These are phyloP conservation scores for Misgurnus anguillicaudatus DNA, from an alignment of 2,113 vertebrate genomes.

Conservation along the genomic window DNA sequence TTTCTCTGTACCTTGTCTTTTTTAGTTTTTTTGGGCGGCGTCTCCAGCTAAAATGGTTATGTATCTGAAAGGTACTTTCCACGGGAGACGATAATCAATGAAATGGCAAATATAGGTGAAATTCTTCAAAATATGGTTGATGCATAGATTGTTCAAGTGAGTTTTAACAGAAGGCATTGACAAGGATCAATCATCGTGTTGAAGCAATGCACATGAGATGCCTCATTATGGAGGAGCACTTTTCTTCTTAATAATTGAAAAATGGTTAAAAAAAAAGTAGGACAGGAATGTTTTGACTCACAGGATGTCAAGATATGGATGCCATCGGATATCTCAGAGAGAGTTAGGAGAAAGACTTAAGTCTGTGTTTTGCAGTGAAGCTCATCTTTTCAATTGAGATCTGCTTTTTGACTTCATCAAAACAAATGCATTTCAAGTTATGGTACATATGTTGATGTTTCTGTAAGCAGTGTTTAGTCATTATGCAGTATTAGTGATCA, in stretches of 20 bases:
- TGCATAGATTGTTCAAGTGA: slow-evolving; percentile 72
- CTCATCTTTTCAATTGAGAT: slow-evolving; percentile 8
- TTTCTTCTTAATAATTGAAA: slow-evolving; percentile 66
- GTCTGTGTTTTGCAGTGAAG: slow-evolving; percentile 14
- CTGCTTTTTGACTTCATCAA: slow-evolving; percentile 4
- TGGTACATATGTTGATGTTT: slow-evolving; percentile 18
- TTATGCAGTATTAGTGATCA: slow-evolving; percentile 63
- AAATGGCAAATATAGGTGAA: slow-evolving; percentile 59
- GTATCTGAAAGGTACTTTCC: slow-evolving; percentile 74
- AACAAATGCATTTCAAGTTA: slow-evolving; percentile 28
- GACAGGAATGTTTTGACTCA: slow-evolving; percentile 60
- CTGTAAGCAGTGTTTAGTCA: slow-evolving; percentile 62
- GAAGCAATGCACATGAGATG: slow-evolving; percentile 63
- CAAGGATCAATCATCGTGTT: slow-evolving; percentile 77
- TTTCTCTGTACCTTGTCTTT: slow-evolving; percentile 42
- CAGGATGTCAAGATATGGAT: slow-evolving; percentile 58
- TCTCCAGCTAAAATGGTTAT: slow-evolving; percentile 68
- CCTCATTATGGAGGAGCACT: slow-evolving; percentile 76
- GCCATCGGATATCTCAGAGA: slow-evolving; percentile 52
- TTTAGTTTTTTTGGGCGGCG: slow-evolving; percentile 62
- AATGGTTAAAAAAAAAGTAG: slow-evolving; percentile 45
- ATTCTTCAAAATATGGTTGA: slow-evolving; percentile 71
- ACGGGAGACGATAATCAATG: slow-evolving; percentile 80
- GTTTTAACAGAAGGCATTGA: slow-evolving; percentile 67
- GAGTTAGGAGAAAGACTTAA: slow-evolving; percentile 48